Evolutionary conservation across 2,888 invertebrate genomes (phyloP).

Genomic region (Brenthis daphne): DNA sequence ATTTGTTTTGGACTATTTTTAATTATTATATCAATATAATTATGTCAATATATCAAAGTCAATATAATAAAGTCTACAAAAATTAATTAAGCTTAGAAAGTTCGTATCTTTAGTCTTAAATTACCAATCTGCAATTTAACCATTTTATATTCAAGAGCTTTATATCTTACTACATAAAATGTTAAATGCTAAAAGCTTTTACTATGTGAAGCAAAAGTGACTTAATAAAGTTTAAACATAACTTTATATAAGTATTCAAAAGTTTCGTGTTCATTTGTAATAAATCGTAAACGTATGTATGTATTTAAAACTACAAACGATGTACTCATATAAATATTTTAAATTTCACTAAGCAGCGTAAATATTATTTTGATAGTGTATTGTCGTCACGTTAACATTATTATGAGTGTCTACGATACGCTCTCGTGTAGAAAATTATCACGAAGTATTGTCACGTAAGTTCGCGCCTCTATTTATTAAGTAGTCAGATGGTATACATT

Average conservation of each 20-base stretch:
- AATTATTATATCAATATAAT: not conserved
- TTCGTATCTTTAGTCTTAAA: conserved; percentile 1
- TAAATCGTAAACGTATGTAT: too few relatives aligned
- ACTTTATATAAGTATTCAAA: not conserved
- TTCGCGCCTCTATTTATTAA: conserved; percentile 28
- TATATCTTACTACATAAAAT: not conserved
- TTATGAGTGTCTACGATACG: conserved; percentile 25
- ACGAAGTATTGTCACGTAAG: conserved; percentile 32
- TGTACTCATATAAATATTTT: not conserved
- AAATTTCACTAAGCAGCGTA: conserved; percentile 1
- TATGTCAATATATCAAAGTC: not conserved
- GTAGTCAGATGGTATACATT: conserved; percentile 19
- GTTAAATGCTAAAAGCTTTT: not conserved
- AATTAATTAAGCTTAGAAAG: conserved; percentile 7
- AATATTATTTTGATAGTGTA: conserved; percentile 14
- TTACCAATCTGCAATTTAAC: not conserved
- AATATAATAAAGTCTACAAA: conserved; percentile 2
- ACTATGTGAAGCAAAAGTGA: not conserved
- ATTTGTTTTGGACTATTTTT: too few relatives aligned
- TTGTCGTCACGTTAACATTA: conserved; percentile 22
- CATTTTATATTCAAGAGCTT: not conserved
- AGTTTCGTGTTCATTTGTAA: too few relatives aligned
- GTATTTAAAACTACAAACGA: too few relatives aligned
- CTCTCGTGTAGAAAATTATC: conserved; percentile 25
- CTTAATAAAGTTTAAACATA: not conserved